Percentiles rank a stretch among this genome's conserved stretches.
Conservation (phyloP, 2,888 invertebrate genomes). For the Laspeyria flexula region DNA sequence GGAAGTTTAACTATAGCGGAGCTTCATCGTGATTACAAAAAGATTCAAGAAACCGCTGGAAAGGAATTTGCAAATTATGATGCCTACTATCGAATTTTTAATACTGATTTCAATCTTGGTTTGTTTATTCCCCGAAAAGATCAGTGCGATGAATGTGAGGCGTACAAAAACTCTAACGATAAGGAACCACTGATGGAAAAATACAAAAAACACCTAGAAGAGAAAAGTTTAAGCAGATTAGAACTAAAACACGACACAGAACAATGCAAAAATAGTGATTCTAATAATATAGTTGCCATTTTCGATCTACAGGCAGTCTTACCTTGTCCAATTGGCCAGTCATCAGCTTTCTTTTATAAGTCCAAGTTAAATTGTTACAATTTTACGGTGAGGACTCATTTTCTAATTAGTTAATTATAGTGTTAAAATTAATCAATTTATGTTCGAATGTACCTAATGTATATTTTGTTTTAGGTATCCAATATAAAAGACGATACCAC, state of each 20-base stretch:
- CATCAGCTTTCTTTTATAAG: constrained; percentile 14
- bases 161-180: constrained; percentile 17
- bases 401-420: constrained; percentile 9
- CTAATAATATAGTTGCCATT: constrained; percentile 16
- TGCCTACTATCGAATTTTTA: constrained; percentile 24
- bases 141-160: constrained; percentile 12
- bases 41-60: constrained; percentile 14
- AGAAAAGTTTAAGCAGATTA: constrained; percentile 21
- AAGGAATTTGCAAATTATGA: constrained; percentile 31
- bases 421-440: constrained; percentile 12
- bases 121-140: constrained; percentile 9
- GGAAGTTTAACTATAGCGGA: constrained; percentile 37
- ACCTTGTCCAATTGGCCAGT: constrained; percentile 23
- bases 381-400: constrained; percentile 6
- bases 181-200: constrained; percentile 24
- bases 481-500: constrained; percentile 19
- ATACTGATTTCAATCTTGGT: constrained; percentile 9
- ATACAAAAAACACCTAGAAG: constrained; percentile 25
- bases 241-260: constrained; percentile 16
- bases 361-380: constrained; percentile 13
- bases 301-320: constrained; percentile 21
- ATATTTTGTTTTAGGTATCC: constrained; percentile 14
- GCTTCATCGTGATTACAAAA: constrained; percentile 32
- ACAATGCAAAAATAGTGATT: constrained; percentile 8
- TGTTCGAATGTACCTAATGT: constrained; percentile 5